Base-by-base conservation (phyloP, 2,888 invertebrate species). In the Nymphalis polychloros region DNA sequence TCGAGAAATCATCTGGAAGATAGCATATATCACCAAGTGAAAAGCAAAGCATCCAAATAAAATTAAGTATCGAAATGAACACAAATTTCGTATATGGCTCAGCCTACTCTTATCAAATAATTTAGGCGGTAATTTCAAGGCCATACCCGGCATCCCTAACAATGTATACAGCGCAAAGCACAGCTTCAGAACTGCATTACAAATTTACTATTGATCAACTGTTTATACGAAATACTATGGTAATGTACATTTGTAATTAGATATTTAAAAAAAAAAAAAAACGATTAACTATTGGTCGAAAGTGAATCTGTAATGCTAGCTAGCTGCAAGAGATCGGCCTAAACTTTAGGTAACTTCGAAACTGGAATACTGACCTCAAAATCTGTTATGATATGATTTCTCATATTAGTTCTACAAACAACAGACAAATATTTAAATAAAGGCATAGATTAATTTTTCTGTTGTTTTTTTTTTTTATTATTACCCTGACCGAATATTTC, bases 41-140 rank as follows among this genome's bases (percentile, higher is more conserved):
- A 59, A 60, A 57, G 57, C 19, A 57, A 57, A 59, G 65, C 59
- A 53, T 63, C 57, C 63, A 62, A 66, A 67, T 63, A 63, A 67
- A 64, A 69, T 71, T 69, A 72, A 71, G 70, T 71, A 71, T 60
- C 60, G 65, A 63, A 64, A 61, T 66, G 65, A 73, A 73, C 70
- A 70, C 68, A 70, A 69, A 64, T 63, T 63, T 73, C 66, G 49
- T 70, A 71, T 69, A 70, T 69, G 72, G 74, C 74, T 76, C 67
- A 66, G 69, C 71, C 72, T 59, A 66, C 63, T 41, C 41, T 69
- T 69, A 75, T 69, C 68, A 72, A 66, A 69, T 71, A 70, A 70
- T 71, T 74, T 71, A 76, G 76, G 75, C 74, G 75, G 73, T 73
- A 73, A 50, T 35, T 64, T 64, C 23, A 71, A 70, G 69, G 64